A percentile compares a stretch with the other conserved stretches of the same genome.
phyloP scores from a whole-genome alignment of 2,888 invertebrate species.

The Drosophila birchii region DNA sequence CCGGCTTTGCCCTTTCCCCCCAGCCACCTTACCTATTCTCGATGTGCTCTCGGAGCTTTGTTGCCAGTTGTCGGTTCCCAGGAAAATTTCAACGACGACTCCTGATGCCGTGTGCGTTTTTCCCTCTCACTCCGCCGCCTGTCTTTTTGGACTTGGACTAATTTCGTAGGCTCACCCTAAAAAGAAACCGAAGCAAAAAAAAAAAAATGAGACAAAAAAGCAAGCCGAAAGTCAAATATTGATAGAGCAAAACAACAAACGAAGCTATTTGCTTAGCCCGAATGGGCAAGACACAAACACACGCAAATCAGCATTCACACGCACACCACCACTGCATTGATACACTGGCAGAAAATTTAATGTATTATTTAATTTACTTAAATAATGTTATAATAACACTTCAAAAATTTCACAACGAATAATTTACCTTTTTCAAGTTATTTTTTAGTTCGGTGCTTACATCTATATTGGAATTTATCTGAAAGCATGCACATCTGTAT shows the following conservation, averaged over 20 bases:
- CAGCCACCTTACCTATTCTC: constrained; percentile 10
- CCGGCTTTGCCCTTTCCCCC: not conserved
- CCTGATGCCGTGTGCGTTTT: constrained; percentile 41
- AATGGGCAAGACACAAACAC: constrained; percentile 54
- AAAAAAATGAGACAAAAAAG: constrained; percentile 16
- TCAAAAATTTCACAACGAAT: not conserved
- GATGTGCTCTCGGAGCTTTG: constrained; percentile 10
- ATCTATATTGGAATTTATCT: constrained; percentile 9
- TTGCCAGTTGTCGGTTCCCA: constrained; percentile 48
- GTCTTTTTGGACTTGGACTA: constrained; percentile 51
- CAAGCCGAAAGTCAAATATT: constrained; percentile 78
- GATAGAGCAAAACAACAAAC: constrained; percentile 79
- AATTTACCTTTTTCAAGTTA: not conserved
- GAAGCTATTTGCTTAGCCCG: constrained; percentile 79
- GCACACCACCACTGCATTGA: constrained; percentile 4
- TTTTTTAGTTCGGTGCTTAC: not conserved
- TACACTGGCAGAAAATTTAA: not conserved
- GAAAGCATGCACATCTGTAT: not conserved
- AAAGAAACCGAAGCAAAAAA: constrained; percentile 31
- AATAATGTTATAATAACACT: too few relatives aligned
- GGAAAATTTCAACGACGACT: constrained; percentile 20
- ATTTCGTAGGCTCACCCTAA: constrained; percentile 73
- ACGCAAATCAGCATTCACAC: constrained; percentile 23
- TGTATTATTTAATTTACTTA: too few relatives aligned
- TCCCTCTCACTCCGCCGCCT: constrained; percentile 1